Evolutionary conservation across 2,797 vertebrate genomes (phyloP).

Genomic region (Danio jaintianensis): DNA sequence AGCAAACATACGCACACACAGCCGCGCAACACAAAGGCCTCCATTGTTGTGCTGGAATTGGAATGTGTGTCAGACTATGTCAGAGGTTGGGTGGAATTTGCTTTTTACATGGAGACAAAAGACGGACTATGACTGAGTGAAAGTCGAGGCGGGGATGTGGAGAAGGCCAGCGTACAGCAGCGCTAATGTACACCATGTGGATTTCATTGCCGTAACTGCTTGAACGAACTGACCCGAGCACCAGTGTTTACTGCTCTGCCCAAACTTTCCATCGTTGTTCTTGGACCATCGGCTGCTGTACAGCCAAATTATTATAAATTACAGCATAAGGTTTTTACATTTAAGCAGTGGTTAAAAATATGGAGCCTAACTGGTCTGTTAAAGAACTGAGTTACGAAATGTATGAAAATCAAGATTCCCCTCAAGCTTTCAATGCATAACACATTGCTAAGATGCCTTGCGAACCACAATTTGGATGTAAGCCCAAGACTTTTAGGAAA

Average conservation of each 20-base stretch:
- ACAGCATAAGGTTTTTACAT: neutral
- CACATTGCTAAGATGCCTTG: neutral
- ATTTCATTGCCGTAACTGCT: conserved; percentile 40
- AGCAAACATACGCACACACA: conserved; percentile 70
- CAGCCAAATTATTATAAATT: neutral
- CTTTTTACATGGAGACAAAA: conserved; percentile 77
- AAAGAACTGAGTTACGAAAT: neutral
- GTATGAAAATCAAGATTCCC: neutral
- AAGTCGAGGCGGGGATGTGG: conserved; percentile 46
- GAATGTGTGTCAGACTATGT: conserved; percentile 74
- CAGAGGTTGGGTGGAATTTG: conserved; percentile 74
- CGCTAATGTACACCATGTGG: conserved; percentile 53
- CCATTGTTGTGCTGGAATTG: conserved; percentile 72
- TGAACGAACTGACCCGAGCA: conserved; percentile 14
- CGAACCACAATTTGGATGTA: neutral
- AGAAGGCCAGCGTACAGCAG: conserved; percentile 23
- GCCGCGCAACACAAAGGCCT: conserved; percentile 69
- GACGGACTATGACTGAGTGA: conserved; percentile 67
- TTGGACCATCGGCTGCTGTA: neutral
- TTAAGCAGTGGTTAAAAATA: neutral
- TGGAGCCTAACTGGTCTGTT: neutral
- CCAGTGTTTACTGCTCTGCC: conserved; percentile 26
- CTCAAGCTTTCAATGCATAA: neutral
- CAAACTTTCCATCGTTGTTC: conserved; percentile 16
- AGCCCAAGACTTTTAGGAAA: too few relatives aligned